A percentile compares a stretch with the other conserved stretches of the same genome.
Conservation (phyloP, 2,113 vertebrate genomes). For the Dicrurus megarhynchus region DNA sequence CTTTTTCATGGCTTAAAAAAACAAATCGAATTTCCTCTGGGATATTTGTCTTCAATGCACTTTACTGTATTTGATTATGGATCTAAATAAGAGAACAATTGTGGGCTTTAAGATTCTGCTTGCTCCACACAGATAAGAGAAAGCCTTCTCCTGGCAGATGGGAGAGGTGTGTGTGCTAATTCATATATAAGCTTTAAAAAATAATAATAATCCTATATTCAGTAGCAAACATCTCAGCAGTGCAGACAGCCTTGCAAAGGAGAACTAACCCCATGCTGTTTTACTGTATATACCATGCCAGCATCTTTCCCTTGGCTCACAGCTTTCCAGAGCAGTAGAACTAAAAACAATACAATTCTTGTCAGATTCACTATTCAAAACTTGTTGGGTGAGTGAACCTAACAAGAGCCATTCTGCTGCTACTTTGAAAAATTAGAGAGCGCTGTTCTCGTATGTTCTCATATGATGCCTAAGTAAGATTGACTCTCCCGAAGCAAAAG, state of each 20-base stretch:
- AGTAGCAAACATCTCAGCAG: constrained; percentile 56
- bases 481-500: constrained; percentile 41
- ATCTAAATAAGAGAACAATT: constrained; percentile 26
- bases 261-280: constrained; percentile 56
- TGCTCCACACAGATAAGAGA: background rate
- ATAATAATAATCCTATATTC: constrained; percentile 40
- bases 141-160: constrained; percentile 39
- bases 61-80: constrained; percentile 13
- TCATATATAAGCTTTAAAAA: constrained; percentile 30
- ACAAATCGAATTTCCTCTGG: background rate
- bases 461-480: constrained; percentile 32
- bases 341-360: constrained; percentile 52
- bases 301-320: constrained; percentile 54
- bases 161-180: constrained; percentile 39
- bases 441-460: background rate
- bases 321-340: constrained; percentile 55
- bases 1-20: constrained; percentile 19
- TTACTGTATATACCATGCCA: constrained; percentile 57
- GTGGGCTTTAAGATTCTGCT: constrained; percentile 26
- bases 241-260: constrained; percentile 60
- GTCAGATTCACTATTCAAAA: constrained; percentile 59
- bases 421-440: constrained; percentile 42
- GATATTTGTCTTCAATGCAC: constrained; percentile 2
- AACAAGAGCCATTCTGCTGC: constrained; percentile 49
- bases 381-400: constrained; percentile 40